Evolutionary conservation across 2,797 vertebrate species (phyloP), one percentile per base, ranked within the genome.

Genomic region (Coreius guichenoti): DNA sequence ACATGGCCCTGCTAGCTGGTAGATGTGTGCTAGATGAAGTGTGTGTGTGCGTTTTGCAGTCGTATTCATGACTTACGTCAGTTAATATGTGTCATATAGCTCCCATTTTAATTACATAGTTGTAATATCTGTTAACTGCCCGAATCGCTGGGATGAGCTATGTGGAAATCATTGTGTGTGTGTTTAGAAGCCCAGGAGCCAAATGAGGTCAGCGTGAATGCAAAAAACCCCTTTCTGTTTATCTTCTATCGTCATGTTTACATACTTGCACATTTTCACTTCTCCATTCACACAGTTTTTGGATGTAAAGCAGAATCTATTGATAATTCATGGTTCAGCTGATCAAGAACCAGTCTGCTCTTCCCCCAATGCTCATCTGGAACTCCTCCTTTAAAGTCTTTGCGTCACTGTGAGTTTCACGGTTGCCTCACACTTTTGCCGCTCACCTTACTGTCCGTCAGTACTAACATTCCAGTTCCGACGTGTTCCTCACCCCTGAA

Each of bases 391-490:
- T 74, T 70, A 73, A 81, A 69, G 21, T 65, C 70, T 85, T 72
- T 81, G 75, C 49, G 33, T 65, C 80, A 81, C 88, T 87, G 75
- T 69, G 54, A 86, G 89, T 81, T 78, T 82, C 80, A 81, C 77
- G 70, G 82, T 87, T 90, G 91, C 90, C 88, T 85, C 77, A 81
- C 80, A 88, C 86, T 78, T 77, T 67, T 76, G 85, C 86, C 83
- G 58, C 68, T 69, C 86, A 80, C 83, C 86, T 90, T 89, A 80
- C 87, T 87, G 89, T 89, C 81, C 79, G 26, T 89, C 84, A 89
- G 77, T 89, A 89, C 86, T 88, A 90, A 92, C 90, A 92, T 92
- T 92, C 91, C 92, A 92, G 87, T 91, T 90, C 81, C 81, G 70
- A 87, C 33, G 39, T 83, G 80, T 85, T 87, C 77, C 83, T 88